Evolutionary conservation across 2,888 invertebrate species (phyloP).

Genomic region (Catocala sponsa): DNA sequence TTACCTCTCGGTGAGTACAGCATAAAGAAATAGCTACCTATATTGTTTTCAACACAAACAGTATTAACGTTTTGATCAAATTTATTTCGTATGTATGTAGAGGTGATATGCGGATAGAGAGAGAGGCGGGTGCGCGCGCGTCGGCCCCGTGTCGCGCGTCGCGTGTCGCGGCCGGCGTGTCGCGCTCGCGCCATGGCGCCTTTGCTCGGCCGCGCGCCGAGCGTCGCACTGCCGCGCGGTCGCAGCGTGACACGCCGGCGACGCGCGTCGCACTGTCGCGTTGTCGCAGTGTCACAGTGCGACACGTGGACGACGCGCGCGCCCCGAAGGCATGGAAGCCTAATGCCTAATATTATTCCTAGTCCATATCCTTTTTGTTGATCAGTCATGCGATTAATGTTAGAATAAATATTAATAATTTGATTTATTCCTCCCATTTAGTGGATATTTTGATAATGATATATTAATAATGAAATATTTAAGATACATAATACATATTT

Average conservation of each 20-base stretch:
- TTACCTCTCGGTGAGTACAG: constrained; percentile 75
- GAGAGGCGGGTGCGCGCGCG: constrained; percentile 66
- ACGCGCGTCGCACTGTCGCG: constrained; percentile 46
- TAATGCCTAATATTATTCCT: constrained; percentile 87
- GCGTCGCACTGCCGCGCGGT: no score
- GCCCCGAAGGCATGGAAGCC: constrained; percentile 78
- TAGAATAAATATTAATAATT: constrained; percentile 87
- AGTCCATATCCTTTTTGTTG: constrained; percentile 89
- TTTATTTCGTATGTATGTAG: constrained; percentile 82
- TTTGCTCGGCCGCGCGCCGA: no score
- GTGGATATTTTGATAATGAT: constrained; percentile 89
- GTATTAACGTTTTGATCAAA: constrained; percentile 85
- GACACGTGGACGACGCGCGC: constrained; percentile 52
- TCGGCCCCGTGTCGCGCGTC: constrained; percentile 26
- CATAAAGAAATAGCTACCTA: constrained; percentile 71
- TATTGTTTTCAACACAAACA: constrained; percentile 82
- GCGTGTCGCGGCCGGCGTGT: constrained; percentile 21
- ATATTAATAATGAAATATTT: constrained; percentile 89
- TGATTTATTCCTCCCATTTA: constrained; percentile 89
- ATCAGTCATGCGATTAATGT: constrained; percentile 88
- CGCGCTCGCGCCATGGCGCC: constrained; percentile 13
- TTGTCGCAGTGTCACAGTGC: constrained; percentile 15
- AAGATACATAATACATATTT: constrained; percentile 89
- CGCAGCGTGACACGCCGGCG: constrained; percentile 28
- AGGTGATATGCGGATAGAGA: constrained; percentile 83